phyloP scores from a whole-genome alignment of 2,113 vertebrate species.

The Orthonyx spaldingii region DNA sequence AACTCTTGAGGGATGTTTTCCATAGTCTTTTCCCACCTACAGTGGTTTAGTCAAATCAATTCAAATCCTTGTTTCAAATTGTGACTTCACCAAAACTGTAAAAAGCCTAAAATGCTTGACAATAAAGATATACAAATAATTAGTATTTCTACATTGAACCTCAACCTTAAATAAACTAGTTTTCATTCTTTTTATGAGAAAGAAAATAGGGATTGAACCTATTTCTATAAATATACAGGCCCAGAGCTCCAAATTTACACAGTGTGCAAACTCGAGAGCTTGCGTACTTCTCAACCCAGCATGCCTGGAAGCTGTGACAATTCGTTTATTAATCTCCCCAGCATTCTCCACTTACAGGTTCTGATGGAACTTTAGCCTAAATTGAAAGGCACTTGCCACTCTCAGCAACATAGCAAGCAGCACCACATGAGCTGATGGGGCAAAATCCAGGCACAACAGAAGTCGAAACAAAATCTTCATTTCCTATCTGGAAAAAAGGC shows the following conservation, averaged over 20 bases:
- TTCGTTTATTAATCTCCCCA: neutral
- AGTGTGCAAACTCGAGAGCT: fast-evolving
- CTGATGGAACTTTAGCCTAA: neutral
- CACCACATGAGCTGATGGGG: neutral
- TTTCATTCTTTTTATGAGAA: neutral
- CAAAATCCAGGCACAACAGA: neutral
- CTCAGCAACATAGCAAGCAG: neutral
- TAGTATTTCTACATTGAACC: neutral
- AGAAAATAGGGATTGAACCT: neutral
- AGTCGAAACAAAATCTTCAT: neutral
- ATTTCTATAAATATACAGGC: neutral
- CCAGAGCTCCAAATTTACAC: neutral
- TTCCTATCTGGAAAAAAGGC: neutral
- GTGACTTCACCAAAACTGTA: neutral
- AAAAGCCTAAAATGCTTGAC: neutral
- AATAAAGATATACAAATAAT: neutral
- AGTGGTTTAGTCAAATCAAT: neutral
- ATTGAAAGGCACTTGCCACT: slow-evolving; percentile 9
- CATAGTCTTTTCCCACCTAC: neutral
- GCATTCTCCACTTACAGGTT: neutral
- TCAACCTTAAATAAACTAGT: neutral
- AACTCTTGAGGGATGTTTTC: neutral
- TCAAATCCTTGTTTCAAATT: neutral
- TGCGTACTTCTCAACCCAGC: neutral
- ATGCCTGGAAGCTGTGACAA: neutral